Percentiles rank a stretch among this genome's conserved stretches.
Conservation (phyloP, 1,140 invertebrate species). For the Lethrus apterus region DNA sequence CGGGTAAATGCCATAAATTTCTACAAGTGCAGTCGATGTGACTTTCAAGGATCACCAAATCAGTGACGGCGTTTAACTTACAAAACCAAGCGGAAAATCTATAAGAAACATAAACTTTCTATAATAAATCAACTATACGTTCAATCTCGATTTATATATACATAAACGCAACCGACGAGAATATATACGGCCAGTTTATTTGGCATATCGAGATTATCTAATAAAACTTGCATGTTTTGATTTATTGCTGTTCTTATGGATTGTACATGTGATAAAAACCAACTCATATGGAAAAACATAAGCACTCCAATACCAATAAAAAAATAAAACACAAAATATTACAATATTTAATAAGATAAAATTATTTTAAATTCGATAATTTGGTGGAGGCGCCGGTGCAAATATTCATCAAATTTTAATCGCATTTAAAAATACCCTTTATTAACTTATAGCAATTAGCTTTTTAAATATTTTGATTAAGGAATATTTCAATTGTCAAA, state of each 20-base stretch:
- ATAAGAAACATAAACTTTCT: background rate
- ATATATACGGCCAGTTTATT: conserved; percentile 31
- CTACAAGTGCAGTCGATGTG: conserved; percentile 15
- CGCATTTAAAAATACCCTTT: too few species aligned
- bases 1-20: conserved; percentile 27
- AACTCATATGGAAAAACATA: background rate
- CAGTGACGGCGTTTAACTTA: conserved; percentile 4
- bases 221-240: conserved; percentile 8
- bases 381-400: too few species aligned
- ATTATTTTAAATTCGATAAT: too few species aligned
- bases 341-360: too few species aligned
- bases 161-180: conserved; percentile 4
- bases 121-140: conserved; percentile 11
- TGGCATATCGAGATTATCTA: conserved; percentile 25
- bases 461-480: too few species aligned
- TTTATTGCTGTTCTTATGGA: background rate
- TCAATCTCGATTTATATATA: conserved; percentile 8
- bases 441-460: too few species aligned
- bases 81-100: background rate
- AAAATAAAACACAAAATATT: conserved; percentile 4
- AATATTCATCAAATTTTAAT: too few species aligned
- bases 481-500: too few species aligned
- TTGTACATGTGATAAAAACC: too few species aligned
- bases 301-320: background rate
- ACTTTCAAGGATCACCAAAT: conserved; percentile 4